Conservation (phyloP, 2,888 invertebrate species). For the Argynnis bischoffii region DNA sequence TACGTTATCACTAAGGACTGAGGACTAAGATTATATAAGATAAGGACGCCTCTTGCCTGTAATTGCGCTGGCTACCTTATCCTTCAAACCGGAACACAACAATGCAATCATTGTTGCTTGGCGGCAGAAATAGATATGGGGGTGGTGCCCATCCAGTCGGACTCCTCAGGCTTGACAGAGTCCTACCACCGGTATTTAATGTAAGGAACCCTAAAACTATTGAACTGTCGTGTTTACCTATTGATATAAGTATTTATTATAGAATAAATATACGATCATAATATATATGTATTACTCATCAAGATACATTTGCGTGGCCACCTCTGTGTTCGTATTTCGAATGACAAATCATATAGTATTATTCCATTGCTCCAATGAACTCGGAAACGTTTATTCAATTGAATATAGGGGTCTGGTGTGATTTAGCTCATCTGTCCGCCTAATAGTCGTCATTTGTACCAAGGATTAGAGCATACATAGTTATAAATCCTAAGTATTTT, state of each 20-base stretch:
- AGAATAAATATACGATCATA: background rate
- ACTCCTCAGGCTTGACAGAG: too few species aligned
- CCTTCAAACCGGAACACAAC: too few species aligned
- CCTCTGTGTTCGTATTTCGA: slow-evolving; percentile 9
- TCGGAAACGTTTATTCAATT: slow-evolving; percentile 65
- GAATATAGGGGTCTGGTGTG: slow-evolving; percentile 40
- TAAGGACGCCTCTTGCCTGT: too few species aligned
- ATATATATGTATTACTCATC: background rate
- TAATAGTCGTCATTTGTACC: slow-evolving; percentile 22
- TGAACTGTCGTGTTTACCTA: too few species aligned
- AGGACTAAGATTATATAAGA: too few species aligned
- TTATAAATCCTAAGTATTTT: background rate
- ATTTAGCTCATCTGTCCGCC: slow-evolving; percentile 37
- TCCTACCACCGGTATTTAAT: too few species aligned
- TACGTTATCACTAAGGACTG: too few species aligned
- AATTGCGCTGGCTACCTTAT: too few species aligned
- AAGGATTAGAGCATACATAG: slow-evolving; percentile 4
- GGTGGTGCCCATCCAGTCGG: too few species aligned
- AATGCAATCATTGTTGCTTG: too few species aligned
- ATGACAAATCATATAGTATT: slow-evolving; percentile 30
- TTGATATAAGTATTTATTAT: background rate
- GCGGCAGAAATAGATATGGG: too few species aligned
- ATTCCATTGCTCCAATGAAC: slow-evolving; percentile 30
- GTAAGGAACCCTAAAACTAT: too few species aligned
- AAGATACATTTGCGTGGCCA: slow-evolving; percentile 9